These are phyloP conservation scores for Thyatira batis DNA, from an alignment of 2,888 invertebrate species.

Conservation along the genomic window DNA sequence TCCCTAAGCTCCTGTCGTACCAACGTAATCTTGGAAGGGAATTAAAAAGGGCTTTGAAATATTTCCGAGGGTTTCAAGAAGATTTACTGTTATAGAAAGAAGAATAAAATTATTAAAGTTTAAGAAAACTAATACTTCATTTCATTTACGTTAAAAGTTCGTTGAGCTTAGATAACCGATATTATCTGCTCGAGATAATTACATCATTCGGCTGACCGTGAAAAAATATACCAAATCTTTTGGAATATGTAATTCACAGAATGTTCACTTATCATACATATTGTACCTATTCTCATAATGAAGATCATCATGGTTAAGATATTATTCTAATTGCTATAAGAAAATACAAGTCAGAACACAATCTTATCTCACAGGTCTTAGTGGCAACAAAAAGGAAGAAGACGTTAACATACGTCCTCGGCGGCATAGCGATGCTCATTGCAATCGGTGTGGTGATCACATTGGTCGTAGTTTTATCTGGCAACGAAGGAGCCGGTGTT, in stretches of 20 bases:
- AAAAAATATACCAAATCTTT: too few relatives aligned
- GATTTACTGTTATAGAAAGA: not conserved
- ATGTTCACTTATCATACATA: too few relatives aligned
- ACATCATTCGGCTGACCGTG: too few relatives aligned
- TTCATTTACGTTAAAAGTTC: too few relatives aligned
- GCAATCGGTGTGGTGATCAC: slow-evolving; percentile 84
- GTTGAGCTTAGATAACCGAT: too few relatives aligned
- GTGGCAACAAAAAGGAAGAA: slow-evolving; percentile 81
- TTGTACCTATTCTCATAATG: too few relatives aligned
- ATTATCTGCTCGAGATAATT: too few relatives aligned
- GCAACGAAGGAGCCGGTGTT: slow-evolving; percentile 48
- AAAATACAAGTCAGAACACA: too few relatives aligned
- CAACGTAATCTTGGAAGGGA: not conserved
- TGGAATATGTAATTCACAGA: too few relatives aligned
- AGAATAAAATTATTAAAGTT: not conserved
- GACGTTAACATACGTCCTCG: slow-evolving; percentile 79
- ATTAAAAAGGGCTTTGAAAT: not conserved
- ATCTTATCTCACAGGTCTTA: slow-evolving; percentile 77
- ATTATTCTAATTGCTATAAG: too few relatives aligned
- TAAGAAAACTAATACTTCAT: too few relatives aligned
- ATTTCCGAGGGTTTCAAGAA: not conserved
- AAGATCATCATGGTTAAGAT: too few relatives aligned
- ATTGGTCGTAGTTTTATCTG: slow-evolving; percentile 81
- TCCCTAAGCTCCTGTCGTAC: not conserved
- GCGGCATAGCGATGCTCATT: slow-evolving; percentile 79